A percentile compares a stretch with the other conserved stretches of the same genome.
Conservation (phyloP, 1,140 invertebrate genomes). For the Luehdorfia chinensis region DNA sequence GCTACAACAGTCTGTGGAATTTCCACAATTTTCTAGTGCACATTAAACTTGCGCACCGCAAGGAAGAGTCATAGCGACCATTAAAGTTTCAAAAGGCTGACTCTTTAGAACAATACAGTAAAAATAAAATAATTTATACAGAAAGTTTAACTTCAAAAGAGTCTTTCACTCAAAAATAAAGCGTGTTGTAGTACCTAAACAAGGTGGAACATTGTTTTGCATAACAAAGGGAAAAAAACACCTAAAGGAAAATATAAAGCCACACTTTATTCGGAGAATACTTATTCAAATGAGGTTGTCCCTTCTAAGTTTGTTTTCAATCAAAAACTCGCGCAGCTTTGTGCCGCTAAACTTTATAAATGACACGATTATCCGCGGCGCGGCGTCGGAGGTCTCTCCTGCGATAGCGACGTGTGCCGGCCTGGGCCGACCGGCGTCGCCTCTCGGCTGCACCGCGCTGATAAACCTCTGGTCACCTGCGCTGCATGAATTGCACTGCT, state of each 20-base stretch:
- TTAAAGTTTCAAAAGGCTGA: conserved; percentile 65
- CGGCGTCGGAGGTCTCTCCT: conserved; percentile 32
- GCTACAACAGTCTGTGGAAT: background rate
- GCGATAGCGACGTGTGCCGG: conserved; percentile 50
- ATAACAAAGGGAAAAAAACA: conserved; percentile 76
- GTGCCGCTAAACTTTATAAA: conserved; percentile 75
- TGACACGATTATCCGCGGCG: conserved; percentile 71
- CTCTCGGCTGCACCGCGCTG: conserved; percentile 34
- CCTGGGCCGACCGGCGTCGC: conserved; percentile 21
- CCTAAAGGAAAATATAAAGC: conserved; percentile 77
- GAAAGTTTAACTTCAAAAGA: conserved; percentile 76
- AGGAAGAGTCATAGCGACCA: conserved; percentile 47
- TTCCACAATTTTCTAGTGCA: conserved; percentile 20
- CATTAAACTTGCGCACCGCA: conserved; percentile 50
- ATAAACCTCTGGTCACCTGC: conserved; percentile 72
- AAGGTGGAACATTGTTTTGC: conserved; percentile 76
- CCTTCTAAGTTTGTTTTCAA: conserved; percentile 77
- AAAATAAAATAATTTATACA: conserved; percentile 76
- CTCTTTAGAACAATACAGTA: conserved; percentile 69
- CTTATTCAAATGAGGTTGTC: conserved; percentile 77
- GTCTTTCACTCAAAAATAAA: conserved; percentile 76
- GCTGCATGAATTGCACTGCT: conserved; percentile 71
- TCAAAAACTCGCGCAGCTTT: conserved; percentile 74
- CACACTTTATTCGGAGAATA: conserved; percentile 76
- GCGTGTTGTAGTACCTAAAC: conserved; percentile 75